Base-by-base conservation (phyloP, 2,888 invertebrate species). In the Philaethria dido region DNA sequence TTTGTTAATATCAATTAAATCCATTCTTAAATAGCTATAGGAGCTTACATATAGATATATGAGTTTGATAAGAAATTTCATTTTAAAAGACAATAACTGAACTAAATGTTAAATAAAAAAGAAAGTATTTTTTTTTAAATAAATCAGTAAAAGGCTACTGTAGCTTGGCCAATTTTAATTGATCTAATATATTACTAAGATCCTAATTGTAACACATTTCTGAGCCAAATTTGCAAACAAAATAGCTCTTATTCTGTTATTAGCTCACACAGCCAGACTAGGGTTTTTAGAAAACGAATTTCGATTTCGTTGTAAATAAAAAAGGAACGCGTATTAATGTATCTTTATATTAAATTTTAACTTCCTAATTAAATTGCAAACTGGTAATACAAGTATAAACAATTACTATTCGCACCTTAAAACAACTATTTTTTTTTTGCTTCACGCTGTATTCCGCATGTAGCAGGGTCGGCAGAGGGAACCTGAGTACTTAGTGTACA, bases 181-280 rank as follows among this genome's bases (percentile, higher is more conserved):
- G 18, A 36, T 16, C 33, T 36, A 18, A 18, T 36, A 20, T 9
- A 14, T 20, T 14, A 55, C 4, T 18, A 54, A 55, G 36, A 36
- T 55, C 5, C 18, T 5, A 9, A 55, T 18, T n/a, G 13, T 20
- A 55, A 4, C 39, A 42, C 20, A 39, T 14, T 80, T 80, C 81
- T 75, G 74, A 65, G 75, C 67, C 69, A 73, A 80, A 74, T 75
- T 74, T 76, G 75, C 78, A 79, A 86, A 84, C 85, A 82, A 82
- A 82, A 73, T 70, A 77, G 75, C 44, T 45, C 14, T n/a, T 29
- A 74, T 70, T 80, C 82, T 78, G 82, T 79, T 83, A 82, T 83
- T 84, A 86, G 83, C 74, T 70, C 74, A 68, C 73, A 71, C 72
- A 33, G 29, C 16, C n/a, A 50, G 18, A 1, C 16, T 57, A 68